A percentile compares a stretch with the other conserved stretches of the same genome.
phyloP scores from a whole-genome alignment of 1,140 invertebrate genomes.

The Harpegnathos saltator region DNA sequence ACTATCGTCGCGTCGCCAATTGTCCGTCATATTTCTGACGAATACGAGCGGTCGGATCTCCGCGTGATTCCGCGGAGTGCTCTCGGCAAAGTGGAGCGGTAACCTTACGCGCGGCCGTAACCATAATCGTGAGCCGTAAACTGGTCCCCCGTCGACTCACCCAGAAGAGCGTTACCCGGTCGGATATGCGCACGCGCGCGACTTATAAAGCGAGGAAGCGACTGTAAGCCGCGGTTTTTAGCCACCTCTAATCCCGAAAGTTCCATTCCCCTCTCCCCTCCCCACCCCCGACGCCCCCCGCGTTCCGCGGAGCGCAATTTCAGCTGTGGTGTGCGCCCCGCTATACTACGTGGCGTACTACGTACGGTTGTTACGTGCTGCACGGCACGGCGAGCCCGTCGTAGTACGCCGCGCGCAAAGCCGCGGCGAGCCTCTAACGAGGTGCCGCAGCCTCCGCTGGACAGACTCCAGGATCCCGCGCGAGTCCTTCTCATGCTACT shows the following conservation, averaged over 20 bases:
- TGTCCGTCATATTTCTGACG: constrained; percentile 50
- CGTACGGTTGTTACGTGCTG: no score
- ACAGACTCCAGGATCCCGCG: constrained; percentile 42
- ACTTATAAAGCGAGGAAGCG: constrained; percentile 13
- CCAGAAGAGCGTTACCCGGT: background rate
- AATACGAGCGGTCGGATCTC: background rate
- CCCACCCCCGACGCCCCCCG: background rate
- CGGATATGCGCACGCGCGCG: background rate
- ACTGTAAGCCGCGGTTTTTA: constrained; percentile 7
- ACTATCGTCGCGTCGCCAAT: background rate
- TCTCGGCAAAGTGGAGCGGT: constrained; percentile 7
- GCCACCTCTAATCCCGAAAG: constrained; percentile 18
- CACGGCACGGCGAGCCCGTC: background rate
- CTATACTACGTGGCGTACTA: background rate
- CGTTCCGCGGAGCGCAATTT: constrained; percentile 9
- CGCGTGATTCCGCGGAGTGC: constrained; percentile 25
- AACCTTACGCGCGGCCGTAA: constrained; percentile 33
- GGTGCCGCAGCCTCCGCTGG: constrained; percentile 58
- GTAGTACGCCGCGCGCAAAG: constrained; percentile 37
- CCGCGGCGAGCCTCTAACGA: constrained; percentile 51
- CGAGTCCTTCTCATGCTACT: constrained; percentile 63
- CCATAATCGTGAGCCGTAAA: constrained; percentile 42
- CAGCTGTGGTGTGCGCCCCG: background rate
- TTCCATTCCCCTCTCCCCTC: no score
- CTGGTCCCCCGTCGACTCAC: background rate